Evolutionary conservation across 1,140 invertebrate genomes (phyloP).

Genomic region (Drosophila nannoptera): DNA sequence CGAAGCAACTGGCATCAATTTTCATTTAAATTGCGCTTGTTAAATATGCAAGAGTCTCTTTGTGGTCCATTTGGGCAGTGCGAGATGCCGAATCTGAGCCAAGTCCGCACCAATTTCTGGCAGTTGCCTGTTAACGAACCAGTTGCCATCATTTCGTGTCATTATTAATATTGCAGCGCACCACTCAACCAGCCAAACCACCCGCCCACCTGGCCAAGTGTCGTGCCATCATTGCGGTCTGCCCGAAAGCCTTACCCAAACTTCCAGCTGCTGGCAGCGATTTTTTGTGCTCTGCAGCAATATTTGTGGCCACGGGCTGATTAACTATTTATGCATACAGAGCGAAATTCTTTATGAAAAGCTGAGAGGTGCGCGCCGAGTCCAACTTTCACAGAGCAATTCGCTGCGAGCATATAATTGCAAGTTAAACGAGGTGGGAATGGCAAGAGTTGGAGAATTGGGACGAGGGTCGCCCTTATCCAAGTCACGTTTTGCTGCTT

Average conservation of each 20-base stretch:
- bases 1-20: conserved; percentile 57
- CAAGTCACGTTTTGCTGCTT: too few species aligned
- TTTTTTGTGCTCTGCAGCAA: not conserved
- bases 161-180: conserved; percentile 64
- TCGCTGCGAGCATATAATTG: not conserved
- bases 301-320: conserved; percentile 18
- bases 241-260: conserved; percentile 5
- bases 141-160: conserved; percentile 40
- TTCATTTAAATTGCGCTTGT: conserved; percentile 68
- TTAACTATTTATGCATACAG: conserved; percentile 22
- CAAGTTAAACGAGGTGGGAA: conserved; percentile 3
- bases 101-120: conserved; percentile 6
- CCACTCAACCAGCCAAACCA: conserved; percentile 26
- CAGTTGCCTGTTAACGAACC: conserved; percentile 40
- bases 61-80: conserved; percentile 15
- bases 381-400: not conserved
- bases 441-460: too few species aligned
- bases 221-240: conserved; percentile 48
- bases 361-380: not conserved
- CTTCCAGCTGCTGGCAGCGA: conserved; percentile 2
- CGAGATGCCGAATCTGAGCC: not conserved
- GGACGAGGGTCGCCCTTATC: too few species aligned
- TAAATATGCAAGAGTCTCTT: conserved; percentile 61
- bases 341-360: conserved; percentile 4
- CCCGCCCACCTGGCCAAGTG: conserved; percentile 19